Evolutionary conservation across 2,888 invertebrate genomes (phyloP), one percentile per base, ranked within the genome.

Genomic region (Synergus gifuensis): DNA sequence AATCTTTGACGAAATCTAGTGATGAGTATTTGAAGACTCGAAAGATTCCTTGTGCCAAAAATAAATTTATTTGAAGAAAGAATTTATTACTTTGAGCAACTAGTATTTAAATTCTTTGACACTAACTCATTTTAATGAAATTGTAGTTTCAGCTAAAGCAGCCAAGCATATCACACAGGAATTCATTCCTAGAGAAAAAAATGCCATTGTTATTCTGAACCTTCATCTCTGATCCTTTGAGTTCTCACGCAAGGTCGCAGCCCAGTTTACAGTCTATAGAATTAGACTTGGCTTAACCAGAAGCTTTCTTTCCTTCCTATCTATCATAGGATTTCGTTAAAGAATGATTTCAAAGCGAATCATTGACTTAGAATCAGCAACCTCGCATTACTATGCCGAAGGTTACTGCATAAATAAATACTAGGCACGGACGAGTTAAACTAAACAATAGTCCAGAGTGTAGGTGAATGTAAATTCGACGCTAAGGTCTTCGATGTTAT

Each of bases 351-450:
- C 49, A 16, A 46, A 46, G 22, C 22, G 2, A 69, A 49, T 69
- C 69, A 69, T 16, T 69, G 49, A 49, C 28, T 18, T n/a, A 12
- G 46, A 69, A 49, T 49, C 46, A 22, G 28, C 22, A 67, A 67
- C 46, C 67, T 46, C 67, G 16, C 46, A 67, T 67, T 22, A 67
- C 5, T 69, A 36, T 69, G 46, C 49, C 2, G 49, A 69, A 69
- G 49, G 69, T 69, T 46, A 69, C 69, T 12, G 49, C 16, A 49
- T 69, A 69, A 69, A 69, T 67, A 46, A 22, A 67, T 14, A 54
- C n/a, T 54, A 54, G 16, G 49, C 5, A n/a, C 7, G n/a, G 49
- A n/a, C 49, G 49, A 54, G 16, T 54, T 4, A 42, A 46, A 5
- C 18, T 67, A 46, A 67, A 28, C 46, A 67, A 67, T 67, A 46